Conservation (phyloP, 2,113 vertebrate genomes). For the Ariopsis seemanni region DNA sequence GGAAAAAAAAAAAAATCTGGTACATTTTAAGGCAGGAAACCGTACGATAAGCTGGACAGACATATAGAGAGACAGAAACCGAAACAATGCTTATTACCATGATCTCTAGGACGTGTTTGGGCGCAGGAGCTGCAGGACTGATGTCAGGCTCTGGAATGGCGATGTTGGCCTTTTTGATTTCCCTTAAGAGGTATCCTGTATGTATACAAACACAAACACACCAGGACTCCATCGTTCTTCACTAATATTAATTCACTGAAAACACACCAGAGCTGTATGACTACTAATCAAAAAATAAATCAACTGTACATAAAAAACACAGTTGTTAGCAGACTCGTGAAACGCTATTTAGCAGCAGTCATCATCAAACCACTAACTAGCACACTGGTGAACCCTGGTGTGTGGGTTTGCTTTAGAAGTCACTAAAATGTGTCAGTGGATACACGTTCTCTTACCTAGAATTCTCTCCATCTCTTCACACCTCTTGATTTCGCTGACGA, state of each 20-base stretch:
- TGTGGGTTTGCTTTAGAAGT: neutral
- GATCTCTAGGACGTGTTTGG: slow-evolving; percentile 92
- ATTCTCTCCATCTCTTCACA: slow-evolving; percentile 98
- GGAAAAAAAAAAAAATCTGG: neutral
- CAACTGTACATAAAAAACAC: neutral
- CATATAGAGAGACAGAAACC: neutral
- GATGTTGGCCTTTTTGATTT: slow-evolving; percentile 87
- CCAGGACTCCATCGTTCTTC: neutral
- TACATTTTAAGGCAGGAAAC: neutral
- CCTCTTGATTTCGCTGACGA: slow-evolving; percentile 95
- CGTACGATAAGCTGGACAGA: neutral
- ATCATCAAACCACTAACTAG: neutral
- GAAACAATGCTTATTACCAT: slow-evolving; percentile 74
- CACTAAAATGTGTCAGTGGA: neutral
- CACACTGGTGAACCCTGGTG: neutral
- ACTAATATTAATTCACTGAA: neutral
- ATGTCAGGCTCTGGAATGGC: slow-evolving; percentile 85
- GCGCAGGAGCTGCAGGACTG: slow-evolving; percentile 84
- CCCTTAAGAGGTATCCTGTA: slow-evolving; percentile 88
- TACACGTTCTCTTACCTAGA: slow-evolving; percentile 74
- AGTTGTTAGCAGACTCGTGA: neutral
- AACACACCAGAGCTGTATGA: neutral
- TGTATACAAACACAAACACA: neutral
- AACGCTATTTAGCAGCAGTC: neutral
- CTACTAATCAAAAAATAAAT: neutral